These are phyloP conservation scores for Pseudolycoriella hygida DNA, from an alignment of 2,888 invertebrate genomes.

Conservation along the genomic window DNA sequence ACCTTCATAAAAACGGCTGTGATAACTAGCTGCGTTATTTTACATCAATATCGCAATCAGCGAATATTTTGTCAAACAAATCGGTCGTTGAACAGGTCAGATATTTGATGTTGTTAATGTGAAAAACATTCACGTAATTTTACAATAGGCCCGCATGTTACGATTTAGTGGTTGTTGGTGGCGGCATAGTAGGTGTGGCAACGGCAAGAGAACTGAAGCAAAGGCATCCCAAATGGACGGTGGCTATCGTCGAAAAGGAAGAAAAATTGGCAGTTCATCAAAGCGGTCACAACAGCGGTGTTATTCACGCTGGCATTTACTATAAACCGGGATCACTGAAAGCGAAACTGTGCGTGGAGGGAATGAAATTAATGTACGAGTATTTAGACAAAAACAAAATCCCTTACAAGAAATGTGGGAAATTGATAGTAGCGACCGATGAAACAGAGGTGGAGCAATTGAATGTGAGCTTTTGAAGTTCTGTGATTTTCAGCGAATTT, in stretches of 20 bases:
- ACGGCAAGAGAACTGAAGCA: slow-evolving; percentile 75
- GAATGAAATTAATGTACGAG: slow-evolving; percentile 58
- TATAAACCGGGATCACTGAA: slow-evolving; percentile 82
- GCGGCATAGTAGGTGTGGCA: slow-evolving; percentile 92
- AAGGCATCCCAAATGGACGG: slow-evolving; percentile 58
- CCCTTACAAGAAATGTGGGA: slow-evolving; percentile 88
- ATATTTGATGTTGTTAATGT: too few species aligned
- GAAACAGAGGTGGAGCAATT: slow-evolving; percentile 52
- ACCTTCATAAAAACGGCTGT: too few species aligned
- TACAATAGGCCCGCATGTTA: slow-evolving; percentile 23
- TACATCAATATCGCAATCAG: too few species aligned
- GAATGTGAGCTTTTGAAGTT: slow-evolving; percentile 20
- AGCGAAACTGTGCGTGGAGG: slow-evolving; percentile 87
- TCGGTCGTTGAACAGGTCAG: too few species aligned
- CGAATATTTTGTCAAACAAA: too few species aligned
- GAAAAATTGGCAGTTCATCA: slow-evolving; percentile 69
- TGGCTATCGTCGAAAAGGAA: slow-evolving; percentile 90
- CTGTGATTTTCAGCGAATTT: not conserved
- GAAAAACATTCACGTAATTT: too few species aligned
- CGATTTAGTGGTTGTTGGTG: slow-evolving; percentile 91
- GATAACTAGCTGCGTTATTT: too few species aligned
- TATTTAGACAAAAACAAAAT: slow-evolving; percentile 76
- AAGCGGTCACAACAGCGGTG: slow-evolving; percentile 94
- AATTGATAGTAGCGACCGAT: slow-evolving; percentile 80
- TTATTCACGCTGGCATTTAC: slow-evolving; percentile 84